Evolutionary conservation across 2,797 vertebrate genomes (phyloP).

Genomic region (Sebastes trivittatus): DNA sequence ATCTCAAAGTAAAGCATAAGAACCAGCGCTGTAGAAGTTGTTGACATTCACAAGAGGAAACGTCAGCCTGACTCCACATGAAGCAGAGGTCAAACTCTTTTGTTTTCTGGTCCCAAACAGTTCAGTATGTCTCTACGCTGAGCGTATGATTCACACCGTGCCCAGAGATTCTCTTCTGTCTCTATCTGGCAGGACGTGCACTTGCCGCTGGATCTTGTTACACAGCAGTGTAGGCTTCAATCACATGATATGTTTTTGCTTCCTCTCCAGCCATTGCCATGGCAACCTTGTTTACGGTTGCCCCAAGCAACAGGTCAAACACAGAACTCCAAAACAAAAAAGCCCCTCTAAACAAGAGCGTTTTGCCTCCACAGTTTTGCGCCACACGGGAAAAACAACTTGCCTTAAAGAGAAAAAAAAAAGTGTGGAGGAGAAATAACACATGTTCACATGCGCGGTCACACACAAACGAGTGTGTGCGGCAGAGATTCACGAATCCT

Average conservation of each 20-base stretch:
- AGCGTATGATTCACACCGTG: constrained; percentile 52
- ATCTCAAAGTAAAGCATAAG: background rate
- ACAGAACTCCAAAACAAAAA: constrained; percentile 85
- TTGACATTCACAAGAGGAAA: background rate
- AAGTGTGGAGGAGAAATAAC: constrained; percentile 30
- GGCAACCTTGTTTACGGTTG: constrained; percentile 87
- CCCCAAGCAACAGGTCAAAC: constrained; percentile 85
- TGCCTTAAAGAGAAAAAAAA: background rate
- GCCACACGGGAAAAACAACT: constrained; percentile 49
- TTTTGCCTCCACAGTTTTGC: constrained; percentile 51
- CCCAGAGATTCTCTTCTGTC: constrained; percentile 66
- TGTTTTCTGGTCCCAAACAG: constrained; percentile 14
- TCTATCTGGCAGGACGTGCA: constrained; percentile 65
- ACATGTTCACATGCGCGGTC: constrained; percentile 37
- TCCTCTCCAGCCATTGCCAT: constrained; percentile 77
- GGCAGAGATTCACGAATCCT: constrained; percentile 12
- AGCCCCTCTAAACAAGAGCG: constrained; percentile 71
- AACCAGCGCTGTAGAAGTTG: background rate
- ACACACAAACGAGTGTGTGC: background rate
- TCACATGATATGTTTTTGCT: constrained; percentile 87
- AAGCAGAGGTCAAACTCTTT: constrained; percentile 8
- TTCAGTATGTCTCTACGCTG: background rate
- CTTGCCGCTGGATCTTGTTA: constrained; percentile 80
- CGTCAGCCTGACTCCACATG: background rate
- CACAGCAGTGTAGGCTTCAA: constrained; percentile 76